A percentile compares a stretch with the other conserved stretches of the same genome.
Evolutionary conservation across 2,113 vertebrate species (phyloP).

Genomic region (Ardeotis arabs): DNA sequence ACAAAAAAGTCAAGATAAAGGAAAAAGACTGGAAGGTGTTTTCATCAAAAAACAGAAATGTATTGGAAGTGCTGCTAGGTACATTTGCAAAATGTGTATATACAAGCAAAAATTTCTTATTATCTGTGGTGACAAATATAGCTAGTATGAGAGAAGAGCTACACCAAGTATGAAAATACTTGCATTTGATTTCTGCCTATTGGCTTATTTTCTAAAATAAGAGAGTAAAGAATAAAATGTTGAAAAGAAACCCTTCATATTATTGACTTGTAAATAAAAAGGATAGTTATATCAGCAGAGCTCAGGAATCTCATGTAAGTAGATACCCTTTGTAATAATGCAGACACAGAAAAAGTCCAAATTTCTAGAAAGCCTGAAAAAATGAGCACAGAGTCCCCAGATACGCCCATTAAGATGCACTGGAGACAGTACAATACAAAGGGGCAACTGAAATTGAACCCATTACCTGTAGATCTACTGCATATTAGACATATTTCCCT

Average conservation of each 20-base stretch:
- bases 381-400: not conserved
- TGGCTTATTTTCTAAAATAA: not conserved
- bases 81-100: not conserved
- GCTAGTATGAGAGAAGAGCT: not conserved
- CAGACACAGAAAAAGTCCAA: not conserved
- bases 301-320: not conserved
- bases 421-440: not conserved
- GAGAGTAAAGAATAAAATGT: not conserved
- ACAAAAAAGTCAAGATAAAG: not conserved
- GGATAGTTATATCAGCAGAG: not conserved
- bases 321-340: not conserved
- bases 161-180: not conserved
- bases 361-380: conserved; percentile 2
- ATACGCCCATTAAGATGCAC: not conserved
- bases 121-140: not conserved
- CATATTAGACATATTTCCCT: not conserved
- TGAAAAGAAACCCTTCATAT: not conserved
- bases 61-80: not conserved
- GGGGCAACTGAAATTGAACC: not conserved
- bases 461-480: not conserved
- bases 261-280: not conserved
- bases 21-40: not conserved
- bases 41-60: not conserved
- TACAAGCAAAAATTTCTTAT: not conserved
- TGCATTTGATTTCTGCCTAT: not conserved